Base-by-base conservation (phyloP, 1,140 invertebrate genomes). In the Lepidostoma basale region DNA sequence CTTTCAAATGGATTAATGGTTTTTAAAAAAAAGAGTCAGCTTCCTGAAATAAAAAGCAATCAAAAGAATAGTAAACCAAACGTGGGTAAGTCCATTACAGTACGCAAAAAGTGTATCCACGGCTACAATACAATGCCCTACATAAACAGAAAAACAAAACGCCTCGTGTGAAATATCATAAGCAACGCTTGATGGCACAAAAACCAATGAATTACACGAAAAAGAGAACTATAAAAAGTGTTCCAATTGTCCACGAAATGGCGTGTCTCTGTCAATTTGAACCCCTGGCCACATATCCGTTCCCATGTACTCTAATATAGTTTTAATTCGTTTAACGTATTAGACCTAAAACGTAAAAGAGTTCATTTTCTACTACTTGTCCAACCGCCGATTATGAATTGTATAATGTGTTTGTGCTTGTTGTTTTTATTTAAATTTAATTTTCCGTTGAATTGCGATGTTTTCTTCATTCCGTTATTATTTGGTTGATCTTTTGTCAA, bases 221-320 rank as follows among this genome's bases (percentile, higher is more conserved):
- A 59, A 62, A 45, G 47, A 23, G 23, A 22, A 33, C 16, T n/a
- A 33, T 8, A 33, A 62, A 62, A 62, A 42, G 22, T 62, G 44
- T 62, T 62, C 42, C 60, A 42, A 62, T 56, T 56, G 63, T 56
- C 49, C 30, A 56, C 63, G 14, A 56, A 66, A 66, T 66, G 25
- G 63, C 63, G 63, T 66, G 63, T 28, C 45, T n/a, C 49, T 64
- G 62, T 49, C 62, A 52, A 64, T 52, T 64, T 52, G 20, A 36
- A 25, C 16, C 12, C 10, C 25, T 25, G 45, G 8, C 16, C 42
- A 20, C 40, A 22, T 54, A 56, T 66, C 63, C 63, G 63, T 56
- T 66, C 52, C 39, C 49, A 66, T 64, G 49, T 66, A 39, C 63
- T 56, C 63, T 66, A 66, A 66, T 66, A 66, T 58, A 25, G 39